Percentiles rank a stretch among this genome's conserved stretches.
Conservation (phyloP, 2,113 vertebrate species). For the Phrynosoma blainvillii region DNA sequence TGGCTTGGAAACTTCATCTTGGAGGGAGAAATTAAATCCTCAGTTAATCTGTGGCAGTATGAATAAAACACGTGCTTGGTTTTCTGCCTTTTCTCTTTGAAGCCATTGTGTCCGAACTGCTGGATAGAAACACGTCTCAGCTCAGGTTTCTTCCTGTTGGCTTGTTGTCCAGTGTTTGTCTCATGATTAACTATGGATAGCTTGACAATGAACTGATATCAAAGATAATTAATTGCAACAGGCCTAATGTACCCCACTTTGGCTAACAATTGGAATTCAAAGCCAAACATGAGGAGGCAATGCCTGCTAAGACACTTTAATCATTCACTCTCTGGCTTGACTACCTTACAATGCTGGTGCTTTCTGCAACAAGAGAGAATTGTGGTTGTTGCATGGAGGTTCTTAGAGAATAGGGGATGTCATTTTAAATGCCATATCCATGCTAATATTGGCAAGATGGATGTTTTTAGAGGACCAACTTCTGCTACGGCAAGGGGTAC, state of each 20-base stretch:
- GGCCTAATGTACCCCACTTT: neutral
- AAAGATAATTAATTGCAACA: constrained; percentile 58
- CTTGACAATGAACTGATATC: constrained; percentile 57
- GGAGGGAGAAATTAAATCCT: constrained; percentile 71
- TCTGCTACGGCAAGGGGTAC: no score
- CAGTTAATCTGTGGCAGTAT: constrained; percentile 55
- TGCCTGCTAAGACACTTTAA: constrained; percentile 39
- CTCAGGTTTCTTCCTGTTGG: constrained; percentile 69
- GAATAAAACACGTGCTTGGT: constrained; percentile 71
- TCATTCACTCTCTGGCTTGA: neutral
- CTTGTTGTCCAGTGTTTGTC: constrained; percentile 64
- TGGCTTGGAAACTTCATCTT: constrained; percentile 62
- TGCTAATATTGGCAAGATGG: neutral
- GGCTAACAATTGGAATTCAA: constrained; percentile 38
- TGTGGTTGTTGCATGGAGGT: neutral
- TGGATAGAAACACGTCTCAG: constrained; percentile 55
- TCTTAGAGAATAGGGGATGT: constrained; percentile 8
- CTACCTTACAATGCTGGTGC: constrained; percentile 6
- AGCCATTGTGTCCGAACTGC: constrained; percentile 59
- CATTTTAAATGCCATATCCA: neutral
- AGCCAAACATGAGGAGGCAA: constrained; percentile 33
- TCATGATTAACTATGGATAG: constrained; percentile 61
- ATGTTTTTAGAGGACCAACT: neutral
- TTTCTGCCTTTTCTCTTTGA: constrained; percentile 52
- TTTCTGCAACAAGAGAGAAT: constrained; percentile 7